Conservation (phyloP, 2,113 vertebrate genomes). For the Tragelaphus buxtoni region DNA sequence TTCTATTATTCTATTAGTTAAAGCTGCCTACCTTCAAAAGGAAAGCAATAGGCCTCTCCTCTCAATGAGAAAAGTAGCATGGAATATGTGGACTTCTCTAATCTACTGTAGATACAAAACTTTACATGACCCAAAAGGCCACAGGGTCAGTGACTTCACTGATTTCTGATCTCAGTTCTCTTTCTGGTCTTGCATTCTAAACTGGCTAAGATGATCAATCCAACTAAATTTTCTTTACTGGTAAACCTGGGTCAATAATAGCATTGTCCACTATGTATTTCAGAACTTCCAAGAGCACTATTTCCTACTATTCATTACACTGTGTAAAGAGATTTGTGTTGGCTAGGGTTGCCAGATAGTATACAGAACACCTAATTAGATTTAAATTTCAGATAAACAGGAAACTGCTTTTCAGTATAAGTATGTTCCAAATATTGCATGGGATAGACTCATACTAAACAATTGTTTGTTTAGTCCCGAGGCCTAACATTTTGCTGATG, state of each 20-base stretch:
- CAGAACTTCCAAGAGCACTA: neutral
- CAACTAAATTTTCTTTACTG: neutral
- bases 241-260: neutral
- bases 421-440: neutral
- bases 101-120: neutral
- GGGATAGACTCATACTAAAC: neutral
- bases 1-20: neutral
- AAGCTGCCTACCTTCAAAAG: neutral
- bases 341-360: neutral
- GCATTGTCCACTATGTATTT: neutral
- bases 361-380: neutral
- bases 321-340: neutral
- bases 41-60: neutral
- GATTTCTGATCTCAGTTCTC: neutral
- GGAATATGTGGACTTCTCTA: neutral
- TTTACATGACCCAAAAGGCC: neutral
- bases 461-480: neutral
- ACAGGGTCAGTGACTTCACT: neutral
- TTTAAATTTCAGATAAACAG: slow-evolving; percentile 10
- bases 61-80: neutral
- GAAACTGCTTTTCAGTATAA: neutral
- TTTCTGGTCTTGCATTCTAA: neutral
- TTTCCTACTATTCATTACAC: neutral
- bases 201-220: neutral
- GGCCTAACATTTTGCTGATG: slow-evolving; percentile 7